A percentile compares a stretch with the other conserved stretches of the same genome.
phyloP scores from a whole-genome alignment of 1,140 invertebrate genomes.

The Adelges cooleyi region DNA sequence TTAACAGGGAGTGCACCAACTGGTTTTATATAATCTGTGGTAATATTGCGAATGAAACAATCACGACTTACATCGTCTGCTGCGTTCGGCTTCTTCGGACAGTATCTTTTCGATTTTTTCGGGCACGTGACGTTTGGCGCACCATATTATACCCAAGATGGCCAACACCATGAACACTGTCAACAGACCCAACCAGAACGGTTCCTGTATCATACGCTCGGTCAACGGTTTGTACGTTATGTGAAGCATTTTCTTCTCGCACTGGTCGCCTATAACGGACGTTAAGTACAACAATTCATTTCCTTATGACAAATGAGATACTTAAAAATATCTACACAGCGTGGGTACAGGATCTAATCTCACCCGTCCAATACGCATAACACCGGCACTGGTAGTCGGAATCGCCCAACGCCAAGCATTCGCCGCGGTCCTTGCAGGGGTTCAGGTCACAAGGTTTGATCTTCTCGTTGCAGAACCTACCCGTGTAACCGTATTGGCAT shows the following conservation, averaged over 20 bases:
- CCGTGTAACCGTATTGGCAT: conserved; percentile 52
- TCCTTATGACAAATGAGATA: too few relatives aligned
- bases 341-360: too few relatives aligned
- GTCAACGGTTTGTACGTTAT: conserved; percentile 58
- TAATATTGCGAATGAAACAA: too few relatives aligned
- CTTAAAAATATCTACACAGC: too few relatives aligned
- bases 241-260: conserved; percentile 49
- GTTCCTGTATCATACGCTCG: conserved; percentile 65
- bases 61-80: conserved; percentile 39
- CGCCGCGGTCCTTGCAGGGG: conserved; percentile 57
- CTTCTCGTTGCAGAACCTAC: conserved; percentile 50
- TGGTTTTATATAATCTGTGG: too few relatives aligned
- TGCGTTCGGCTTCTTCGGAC: conserved; percentile 62
- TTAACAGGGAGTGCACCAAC: too few relatives aligned
- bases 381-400: conserved; percentile 54
- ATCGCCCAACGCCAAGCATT: conserved; percentile 49
- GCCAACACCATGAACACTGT: conserved; percentile 62
- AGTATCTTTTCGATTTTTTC: conserved; percentile 70
- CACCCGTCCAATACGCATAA: conserved; percentile 60
- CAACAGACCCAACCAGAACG: conserved; percentile 69
- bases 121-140: conserved; percentile 65
- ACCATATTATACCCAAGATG: conserved; percentile 62
- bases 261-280: conserved; percentile 40
- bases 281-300: too few relatives aligned
- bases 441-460: conserved; percentile 53